Conservation (phyloP, 37 sponge, comb jelly and placozoan species). For the Spongilla lacustris region DNA sequence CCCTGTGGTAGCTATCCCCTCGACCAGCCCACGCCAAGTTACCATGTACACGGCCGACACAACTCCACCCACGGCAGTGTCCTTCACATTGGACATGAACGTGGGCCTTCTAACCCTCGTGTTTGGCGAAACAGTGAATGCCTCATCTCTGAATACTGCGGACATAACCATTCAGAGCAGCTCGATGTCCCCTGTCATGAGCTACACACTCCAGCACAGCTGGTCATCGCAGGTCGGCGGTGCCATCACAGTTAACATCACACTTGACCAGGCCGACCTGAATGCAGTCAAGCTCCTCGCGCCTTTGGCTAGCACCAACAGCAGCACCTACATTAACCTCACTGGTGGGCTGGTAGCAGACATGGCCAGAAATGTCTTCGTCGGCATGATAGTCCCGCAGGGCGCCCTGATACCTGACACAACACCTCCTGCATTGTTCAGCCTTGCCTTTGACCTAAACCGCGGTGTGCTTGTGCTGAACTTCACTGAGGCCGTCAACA, state of each 20-base stretch:
- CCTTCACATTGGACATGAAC: constrained; percentile 68
- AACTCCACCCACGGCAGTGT: constrained; percentile 62
- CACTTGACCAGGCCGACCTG: constrained; percentile 52
- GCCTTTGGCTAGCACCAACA: constrained; percentile 51
- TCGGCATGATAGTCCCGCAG: not conserved
- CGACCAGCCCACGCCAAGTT: constrained; percentile 29
- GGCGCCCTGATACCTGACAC: constrained; percentile 51
- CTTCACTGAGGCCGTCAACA: constrained; percentile 79
- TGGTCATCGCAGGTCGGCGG: constrained; percentile 49
- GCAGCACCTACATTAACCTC: constrained; percentile 65
- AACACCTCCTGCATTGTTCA: constrained; percentile 60
- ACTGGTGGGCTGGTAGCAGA: constrained; percentile 33
- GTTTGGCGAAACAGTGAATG: constrained; percentile 88
- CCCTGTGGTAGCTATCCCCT: constrained; percentile 19
- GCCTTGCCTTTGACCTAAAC: constrained; percentile 70
- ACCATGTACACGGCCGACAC: constrained; percentile 40
- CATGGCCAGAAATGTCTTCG: constrained; percentile 61
- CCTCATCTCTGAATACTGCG: constrained; percentile 47
- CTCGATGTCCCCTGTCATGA: constrained; percentile 26
- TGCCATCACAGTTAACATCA: constrained; percentile 34
- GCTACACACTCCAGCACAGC: constrained; percentile 46
- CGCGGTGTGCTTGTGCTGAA: constrained; percentile 52
- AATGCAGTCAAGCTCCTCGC: constrained; percentile 67
- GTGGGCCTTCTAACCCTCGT: constrained; percentile 48
- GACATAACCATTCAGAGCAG: constrained; percentile 52